phyloP scores from a whole-genome alignment of 1,140 invertebrate species.

The Drosophila nigromelanica region DNA sequence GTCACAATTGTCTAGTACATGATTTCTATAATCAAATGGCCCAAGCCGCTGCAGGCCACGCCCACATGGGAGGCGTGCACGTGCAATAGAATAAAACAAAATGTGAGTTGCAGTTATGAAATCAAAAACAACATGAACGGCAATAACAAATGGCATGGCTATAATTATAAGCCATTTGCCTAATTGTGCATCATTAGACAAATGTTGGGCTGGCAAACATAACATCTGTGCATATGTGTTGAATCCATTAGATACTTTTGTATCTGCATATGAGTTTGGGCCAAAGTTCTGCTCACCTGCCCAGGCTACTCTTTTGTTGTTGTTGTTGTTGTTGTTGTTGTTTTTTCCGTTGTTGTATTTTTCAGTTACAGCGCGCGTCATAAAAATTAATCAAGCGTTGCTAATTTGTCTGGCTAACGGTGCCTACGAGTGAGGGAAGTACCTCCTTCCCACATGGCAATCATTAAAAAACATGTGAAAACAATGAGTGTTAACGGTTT shows the following conservation, averaged over 20 bases:
- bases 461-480: conserved; percentile 45
- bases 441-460: not conserved
- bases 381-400: conserved; percentile 76
- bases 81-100: conserved; percentile 38
- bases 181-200: conserved; percentile 53
- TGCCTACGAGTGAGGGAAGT: not conserved
- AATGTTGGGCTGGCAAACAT: conserved; percentile 23
- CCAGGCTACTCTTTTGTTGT: conserved; percentile 12
- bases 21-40: conserved; percentile 62
- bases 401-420: conserved; percentile 69
- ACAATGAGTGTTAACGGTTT: conserved; percentile 32
- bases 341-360: conserved; percentile 34
- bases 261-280: not conserved
- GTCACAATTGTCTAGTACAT: conserved; percentile 64
- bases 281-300: conserved; percentile 32
- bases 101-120: conserved; percentile 22
- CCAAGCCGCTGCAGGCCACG: conserved; percentile 20
- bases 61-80: conserved; percentile 28
- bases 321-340: too few relatives aligned
- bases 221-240: not conserved
- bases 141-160: conserved; percentile 10
- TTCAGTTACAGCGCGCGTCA: conserved; percentile 50
- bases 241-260: conserved; percentile 15
- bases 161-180: conserved; percentile 59
- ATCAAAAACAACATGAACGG: conserved; percentile 14